Conservation (phyloP, 2,888 invertebrate genomes). For the Periphyllus acericola region DNA sequence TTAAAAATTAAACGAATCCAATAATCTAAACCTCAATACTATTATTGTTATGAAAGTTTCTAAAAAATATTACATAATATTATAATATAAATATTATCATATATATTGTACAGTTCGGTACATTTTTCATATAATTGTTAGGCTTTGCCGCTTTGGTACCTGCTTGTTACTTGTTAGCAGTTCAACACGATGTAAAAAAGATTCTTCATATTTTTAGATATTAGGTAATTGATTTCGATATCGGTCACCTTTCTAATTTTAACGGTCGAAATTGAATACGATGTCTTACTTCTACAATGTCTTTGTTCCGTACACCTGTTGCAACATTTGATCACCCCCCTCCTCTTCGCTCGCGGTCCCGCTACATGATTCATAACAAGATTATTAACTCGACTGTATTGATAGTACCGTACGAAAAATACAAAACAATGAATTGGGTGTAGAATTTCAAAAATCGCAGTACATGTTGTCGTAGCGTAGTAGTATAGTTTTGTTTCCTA, state of each 20-base stretch:
- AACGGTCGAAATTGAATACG: neutral
- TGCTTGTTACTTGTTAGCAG: too few relatives aligned
- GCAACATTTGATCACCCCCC: conserved; percentile 22
- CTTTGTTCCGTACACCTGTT: conserved; percentile 60
- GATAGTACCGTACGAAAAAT: conserved; percentile 54
- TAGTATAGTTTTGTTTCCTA: neutral
- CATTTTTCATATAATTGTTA: too few relatives aligned
- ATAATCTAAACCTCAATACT: too few relatives aligned
- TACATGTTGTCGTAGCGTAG: neutral
- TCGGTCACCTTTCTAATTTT: neutral
- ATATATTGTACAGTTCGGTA: too few relatives aligned
- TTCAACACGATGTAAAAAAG: too few relatives aligned
- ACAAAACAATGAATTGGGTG: conserved; percentile 47
- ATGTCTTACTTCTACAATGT: conserved; percentile 21
- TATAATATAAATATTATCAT: too few relatives aligned
- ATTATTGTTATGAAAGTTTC: too few relatives aligned
- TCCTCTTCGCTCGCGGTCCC: neutral
- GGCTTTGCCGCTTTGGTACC: too few relatives aligned
- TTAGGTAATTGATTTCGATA: too few relatives aligned
- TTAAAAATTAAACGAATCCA: too few relatives aligned
- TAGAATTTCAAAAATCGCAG: conserved; percentile 7
- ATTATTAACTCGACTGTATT: conserved; percentile 18
- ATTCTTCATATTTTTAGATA: too few relatives aligned
- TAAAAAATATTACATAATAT: too few relatives aligned
- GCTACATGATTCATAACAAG: conserved; percentile 21